phyloP scores from a whole-genome alignment of 1,140 invertebrate species.

The Grapholita molesta region DNA sequence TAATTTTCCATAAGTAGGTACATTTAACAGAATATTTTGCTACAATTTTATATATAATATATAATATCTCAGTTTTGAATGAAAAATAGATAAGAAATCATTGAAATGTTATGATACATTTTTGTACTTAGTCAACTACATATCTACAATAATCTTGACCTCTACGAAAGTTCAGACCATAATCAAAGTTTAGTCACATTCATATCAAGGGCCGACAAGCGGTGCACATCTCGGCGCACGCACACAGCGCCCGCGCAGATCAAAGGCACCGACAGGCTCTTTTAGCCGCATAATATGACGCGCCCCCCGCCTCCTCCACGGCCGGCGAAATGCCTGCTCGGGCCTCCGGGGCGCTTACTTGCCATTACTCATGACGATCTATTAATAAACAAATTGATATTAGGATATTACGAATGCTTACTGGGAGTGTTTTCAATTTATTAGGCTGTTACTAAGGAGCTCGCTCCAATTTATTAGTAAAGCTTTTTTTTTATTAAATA shows the following conservation, averaged over 20 bases:
- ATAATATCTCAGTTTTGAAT: not conserved
- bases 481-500: not conserved
- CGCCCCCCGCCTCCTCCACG: constrained; percentile 56
- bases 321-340: constrained; percentile 47
- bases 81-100: not conserved
- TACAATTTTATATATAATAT: not conserved
- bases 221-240: constrained; percentile 50
- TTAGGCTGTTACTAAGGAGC: constrained; percentile 1
- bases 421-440: constrained; percentile 34
- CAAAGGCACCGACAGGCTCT: constrained; percentile 77
- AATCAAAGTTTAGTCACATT: constrained; percentile 77
- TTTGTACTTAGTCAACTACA: not conserved
- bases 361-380: constrained; percentile 73
- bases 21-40: not conserved
- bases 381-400: constrained; percentile 76
- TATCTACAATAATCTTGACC: constrained; percentile 46
- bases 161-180: constrained; percentile 66
- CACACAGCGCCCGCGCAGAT: constrained; percentile 60
- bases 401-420: constrained; percentile 60
- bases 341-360: constrained; percentile 65
- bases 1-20: constrained; percentile 55
- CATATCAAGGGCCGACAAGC: constrained; percentile 68
- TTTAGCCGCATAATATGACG: constrained; percentile 77
- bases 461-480: not conserved
- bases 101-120: not conserved